Evolutionary conservation across 2,113 vertebrate species (phyloP).

Genomic region (Cinclus mexicanus): DNA sequence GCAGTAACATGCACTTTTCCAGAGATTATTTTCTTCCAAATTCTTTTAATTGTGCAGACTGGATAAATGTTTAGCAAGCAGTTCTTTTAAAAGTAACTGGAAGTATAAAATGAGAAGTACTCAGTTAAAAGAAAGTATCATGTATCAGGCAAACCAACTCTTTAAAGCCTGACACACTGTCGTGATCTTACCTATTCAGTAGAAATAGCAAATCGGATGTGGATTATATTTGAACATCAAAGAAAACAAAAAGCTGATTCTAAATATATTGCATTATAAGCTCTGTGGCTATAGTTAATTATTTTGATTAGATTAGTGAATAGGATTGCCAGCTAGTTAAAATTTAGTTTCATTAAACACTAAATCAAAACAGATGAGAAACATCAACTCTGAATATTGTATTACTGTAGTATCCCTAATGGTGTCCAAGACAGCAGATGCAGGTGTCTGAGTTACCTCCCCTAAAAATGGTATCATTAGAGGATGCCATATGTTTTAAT

Average conservation of each 20-base stretch:
- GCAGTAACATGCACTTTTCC: background rate
- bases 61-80: background rate
- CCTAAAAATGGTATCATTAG: background rate
- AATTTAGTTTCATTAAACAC: background rate
- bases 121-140: background rate
- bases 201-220: background rate
- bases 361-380: background rate
- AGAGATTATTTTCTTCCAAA: background rate
- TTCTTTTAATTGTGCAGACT: background rate
- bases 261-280: background rate
- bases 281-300: background rate
- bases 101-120: background rate
- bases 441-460: background rate
- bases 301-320: background rate
- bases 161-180: background rate
- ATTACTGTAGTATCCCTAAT: background rate
- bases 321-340: background rate
- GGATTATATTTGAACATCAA: background rate
- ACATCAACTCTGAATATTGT: background rate
- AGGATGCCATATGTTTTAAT: background rate
- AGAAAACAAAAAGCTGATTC: background rate
- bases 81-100: background rate
- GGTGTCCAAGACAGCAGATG: background rate
- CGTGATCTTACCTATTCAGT: background rate
- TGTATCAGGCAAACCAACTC: background rate